A percentile compares a stretch with the other conserved stretches of the same genome.
phyloP scores from a whole-genome alignment of 2,113 vertebrate genomes.

The Zapus hudsonius region DNA sequence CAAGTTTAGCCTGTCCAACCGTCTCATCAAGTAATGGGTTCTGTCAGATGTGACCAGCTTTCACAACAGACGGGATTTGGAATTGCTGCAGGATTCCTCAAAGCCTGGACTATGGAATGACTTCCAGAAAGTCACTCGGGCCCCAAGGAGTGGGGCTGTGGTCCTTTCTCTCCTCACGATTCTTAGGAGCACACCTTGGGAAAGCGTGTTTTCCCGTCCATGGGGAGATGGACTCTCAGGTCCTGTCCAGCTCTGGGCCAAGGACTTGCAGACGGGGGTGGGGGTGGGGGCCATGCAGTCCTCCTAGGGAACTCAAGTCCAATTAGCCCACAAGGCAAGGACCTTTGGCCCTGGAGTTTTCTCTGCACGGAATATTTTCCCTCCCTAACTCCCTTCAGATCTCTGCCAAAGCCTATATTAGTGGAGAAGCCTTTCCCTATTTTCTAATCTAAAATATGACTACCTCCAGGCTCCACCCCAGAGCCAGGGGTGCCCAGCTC shows the following conservation, averaged over 20 bases:
- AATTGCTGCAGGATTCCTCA: background rate
- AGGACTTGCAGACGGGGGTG: background rate
- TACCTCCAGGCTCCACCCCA: too few relatives aligned
- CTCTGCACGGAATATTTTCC: background rate
- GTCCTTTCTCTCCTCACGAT: background rate
- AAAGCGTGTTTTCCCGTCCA: background rate
- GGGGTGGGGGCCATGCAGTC: too few relatives aligned
- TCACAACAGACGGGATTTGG: background rate
- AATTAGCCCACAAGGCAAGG: background rate
- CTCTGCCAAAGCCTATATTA: background rate
- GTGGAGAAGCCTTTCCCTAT: background rate
- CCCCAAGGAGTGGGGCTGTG: background rate
- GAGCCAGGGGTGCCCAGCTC: background rate
- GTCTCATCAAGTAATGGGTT: background rate
- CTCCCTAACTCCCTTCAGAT: constrained; percentile 24
- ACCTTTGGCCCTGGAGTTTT: constrained; percentile 20
- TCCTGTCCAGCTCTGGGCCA: background rate
- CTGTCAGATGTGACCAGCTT: background rate
- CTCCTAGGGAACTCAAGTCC: background rate
- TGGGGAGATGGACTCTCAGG: background rate
- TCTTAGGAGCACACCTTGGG: background rate
- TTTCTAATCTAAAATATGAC: background rate
- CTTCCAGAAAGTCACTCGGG: background rate
- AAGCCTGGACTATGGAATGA: background rate
- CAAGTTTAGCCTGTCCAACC: too few relatives aligned